Base-by-base conservation (phyloP, 2,797 vertebrate species). In the Microctenopoma steveboyesi region DNA sequence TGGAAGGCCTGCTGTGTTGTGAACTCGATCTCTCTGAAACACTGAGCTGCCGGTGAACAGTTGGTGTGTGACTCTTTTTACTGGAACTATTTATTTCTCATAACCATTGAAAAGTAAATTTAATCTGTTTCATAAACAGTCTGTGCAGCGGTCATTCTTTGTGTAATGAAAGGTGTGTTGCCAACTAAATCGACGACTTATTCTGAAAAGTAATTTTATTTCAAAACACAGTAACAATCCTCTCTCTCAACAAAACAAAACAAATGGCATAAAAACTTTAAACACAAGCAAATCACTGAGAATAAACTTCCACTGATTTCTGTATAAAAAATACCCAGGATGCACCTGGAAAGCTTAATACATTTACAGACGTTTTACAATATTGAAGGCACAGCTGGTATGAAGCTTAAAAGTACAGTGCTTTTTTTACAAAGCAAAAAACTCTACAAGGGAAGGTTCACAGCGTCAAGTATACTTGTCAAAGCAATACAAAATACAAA, bases 361-460 rank as follows among this genome's bases (percentile, higher is more conserved):
- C 94, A 95, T 96, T 95, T 96, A 95, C 94, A 95, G 91, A 94
- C 93, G 90, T 89, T 72, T 94, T 94, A 95, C 93, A 94, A 91
- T 92, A 93, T 93, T 91, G 86, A 97, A 99, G 96, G 96, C 96
- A 98, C 96, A 94, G 95, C 95, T 93, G 95, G 95, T 94, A 95
- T 94, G 76, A 93, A 92, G 90, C 87, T 88, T 59, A 18, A 81
- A 95, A 94, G 94, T 94, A 93, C 88, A 94, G 93, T 93, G 95
- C 93, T 94, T 94, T 72, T 40, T 40, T 49, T 74, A 39, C 49
- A 46, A 37, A 83, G 74, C 83, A 86, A 72, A 72, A 84, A 82
- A 84, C 61, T 79, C 79, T 74, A 83, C 67, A 75, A 62, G 30
- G 64, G 73, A 85, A 86, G 84, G 90, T 95, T 96, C 96, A 95